Base-by-base conservation (phyloP, 2,888 invertebrate genomes). In the Callyntrura guangdongensis region DNA sequence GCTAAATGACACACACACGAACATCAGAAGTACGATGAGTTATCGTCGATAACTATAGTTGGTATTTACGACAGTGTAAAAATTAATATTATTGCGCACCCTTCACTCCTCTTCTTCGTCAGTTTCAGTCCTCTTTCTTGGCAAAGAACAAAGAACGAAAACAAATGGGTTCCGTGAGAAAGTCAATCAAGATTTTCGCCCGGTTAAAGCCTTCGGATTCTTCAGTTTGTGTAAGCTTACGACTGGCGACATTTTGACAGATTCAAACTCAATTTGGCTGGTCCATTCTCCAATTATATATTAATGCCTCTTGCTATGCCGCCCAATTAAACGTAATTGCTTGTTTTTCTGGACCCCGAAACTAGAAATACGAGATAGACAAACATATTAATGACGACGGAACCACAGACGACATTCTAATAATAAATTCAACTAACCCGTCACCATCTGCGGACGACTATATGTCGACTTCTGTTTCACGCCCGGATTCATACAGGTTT, bases 151-250 rank as follows among this genome's bases (percentile, higher is more conserved):
- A 64, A 20, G 11, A 12, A 47, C 45, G 14, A 56, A 1, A 86
- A 9, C 77, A 67, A 14, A 91, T 89, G 86, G 74, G 64, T 14
- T 92, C 93, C 45, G 91, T 92, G 8, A 91, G 92, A 69, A 92
- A 92, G n/a, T 84, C 93, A 1, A 93, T 93, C 61, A 93, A 93
- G 85, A 93, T 93, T 49, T 93, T 82, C 64, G 92, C 93, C 25
- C 74, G 93, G 27, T 25, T 93, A 3, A 93, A 93, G 79, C 93
- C 93, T 3, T 74, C 86, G 2, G 45, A 84, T 0, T n/a, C 74
- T 14, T n/a, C 85, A 17, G 17, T 85, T 53, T 77, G 85, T 45
- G 92, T 92, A 91, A 77, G 84, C 25, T 12, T 12, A 17, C 27
- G 17, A 59, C 2, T 17, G 8, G 6, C 53, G 53, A 36, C 36